Evolutionary conservation across 2,113 vertebrate species (phyloP).

Genomic region (Meleagris gallopavo): DNA sequence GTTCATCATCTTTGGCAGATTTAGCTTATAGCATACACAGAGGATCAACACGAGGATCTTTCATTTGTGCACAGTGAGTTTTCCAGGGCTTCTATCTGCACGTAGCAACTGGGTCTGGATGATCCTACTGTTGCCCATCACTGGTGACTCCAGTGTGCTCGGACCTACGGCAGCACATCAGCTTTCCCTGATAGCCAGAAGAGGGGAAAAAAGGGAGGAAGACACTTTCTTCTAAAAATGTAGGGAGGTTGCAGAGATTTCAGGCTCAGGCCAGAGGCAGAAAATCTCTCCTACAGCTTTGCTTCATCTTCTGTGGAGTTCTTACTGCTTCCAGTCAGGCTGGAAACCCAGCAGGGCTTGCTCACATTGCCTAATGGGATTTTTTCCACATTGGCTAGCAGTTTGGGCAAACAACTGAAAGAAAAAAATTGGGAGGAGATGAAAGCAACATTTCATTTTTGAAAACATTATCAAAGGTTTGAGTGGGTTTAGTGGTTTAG

Average conservation of each 20-base stretch:
- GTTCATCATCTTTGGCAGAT: not conserved
- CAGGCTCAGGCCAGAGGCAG: not conserved
- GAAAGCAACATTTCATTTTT: not conserved
- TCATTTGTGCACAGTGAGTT: not conserved
- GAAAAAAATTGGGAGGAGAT: not conserved
- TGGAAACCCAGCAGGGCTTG: not conserved
- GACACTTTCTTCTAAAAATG: not conserved
- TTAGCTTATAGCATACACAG: not conserved
- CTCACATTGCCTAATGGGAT: not conserved
- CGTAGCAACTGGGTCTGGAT: not conserved
- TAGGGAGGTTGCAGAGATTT: not conserved
- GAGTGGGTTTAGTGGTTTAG: conserved; percentile 32
- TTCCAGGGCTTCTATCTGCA: not conserved
- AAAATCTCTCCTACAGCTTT: not conserved
- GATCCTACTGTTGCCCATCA: not conserved
- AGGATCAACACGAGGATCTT: not conserved
- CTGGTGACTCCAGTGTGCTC: not conserved
- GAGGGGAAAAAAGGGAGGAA: not conserved
- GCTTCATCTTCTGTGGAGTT: not conserved
- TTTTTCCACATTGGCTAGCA: not conserved
- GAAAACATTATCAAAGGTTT: conserved; percentile 25
- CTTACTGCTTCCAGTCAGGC: not conserved
- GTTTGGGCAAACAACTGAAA: not conserved
- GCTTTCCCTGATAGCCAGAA: not conserved
- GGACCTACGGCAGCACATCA: not conserved